Evolutionary conservation across 2,113 vertebrate species (phyloP).

Genomic region (Taurulus bubalis): DNA sequence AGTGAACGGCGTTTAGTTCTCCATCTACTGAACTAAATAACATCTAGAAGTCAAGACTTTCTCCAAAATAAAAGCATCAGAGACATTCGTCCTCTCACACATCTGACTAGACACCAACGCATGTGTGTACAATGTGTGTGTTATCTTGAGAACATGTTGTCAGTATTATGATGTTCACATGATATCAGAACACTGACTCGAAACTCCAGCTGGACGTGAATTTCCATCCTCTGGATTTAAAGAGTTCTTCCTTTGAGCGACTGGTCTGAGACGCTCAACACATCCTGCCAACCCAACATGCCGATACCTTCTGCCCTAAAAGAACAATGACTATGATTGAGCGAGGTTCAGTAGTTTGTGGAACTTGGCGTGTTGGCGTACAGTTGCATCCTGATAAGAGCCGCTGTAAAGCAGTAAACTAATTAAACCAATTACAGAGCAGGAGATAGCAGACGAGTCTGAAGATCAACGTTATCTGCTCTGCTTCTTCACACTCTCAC

Average conservation of each 20-base stretch:
- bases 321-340: too few species aligned
- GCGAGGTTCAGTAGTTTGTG: too few species aligned
- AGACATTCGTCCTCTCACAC: not conserved
- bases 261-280: too few species aligned
- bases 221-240: not conserved
- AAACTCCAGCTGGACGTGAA: too few species aligned
- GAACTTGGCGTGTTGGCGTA: too few species aligned
- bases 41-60: not conserved
- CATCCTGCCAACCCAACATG: too few species aligned
- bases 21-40: not conserved
- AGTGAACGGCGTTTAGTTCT: not conserved
- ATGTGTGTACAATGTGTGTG: too few species aligned
- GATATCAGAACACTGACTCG: not conserved
- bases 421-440: conserved; percentile 48
- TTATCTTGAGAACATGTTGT: not conserved
- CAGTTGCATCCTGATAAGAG: not conserved
- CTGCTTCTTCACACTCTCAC: not conserved
- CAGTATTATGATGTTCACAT: not conserved
- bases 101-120: too few species aligned
- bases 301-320: too few species aligned
- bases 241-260: not conserved
- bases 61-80: not conserved
- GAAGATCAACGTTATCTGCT: conserved; percentile 12
- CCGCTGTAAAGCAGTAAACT: conserved; percentile 35
- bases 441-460: not conserved